Conservation (phyloP, 2,113 vertebrate genomes). For the Dolichotis patagonum region DNA sequence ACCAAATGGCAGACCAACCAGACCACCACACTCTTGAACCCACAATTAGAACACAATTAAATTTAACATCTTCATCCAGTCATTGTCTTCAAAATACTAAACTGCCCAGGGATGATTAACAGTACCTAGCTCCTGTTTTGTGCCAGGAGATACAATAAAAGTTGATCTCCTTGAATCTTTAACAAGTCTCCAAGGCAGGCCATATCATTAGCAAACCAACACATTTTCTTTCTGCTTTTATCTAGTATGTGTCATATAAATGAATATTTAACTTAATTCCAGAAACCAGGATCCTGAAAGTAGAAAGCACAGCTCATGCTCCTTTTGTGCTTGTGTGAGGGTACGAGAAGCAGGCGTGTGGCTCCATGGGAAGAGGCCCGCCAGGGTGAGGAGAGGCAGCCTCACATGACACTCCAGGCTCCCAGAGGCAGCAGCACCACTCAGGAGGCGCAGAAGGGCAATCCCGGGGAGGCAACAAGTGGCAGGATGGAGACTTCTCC, state of each 20-base stretch:
- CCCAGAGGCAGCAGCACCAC: background rate
- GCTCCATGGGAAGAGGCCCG: background rate
- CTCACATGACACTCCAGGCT: too few relatives aligned
- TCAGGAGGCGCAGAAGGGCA: background rate
- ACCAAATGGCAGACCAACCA: background rate
- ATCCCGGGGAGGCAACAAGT: background rate
- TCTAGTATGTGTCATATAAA: background rate
- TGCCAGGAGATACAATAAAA: conserved; percentile 16
- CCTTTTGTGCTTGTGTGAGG: background rate
- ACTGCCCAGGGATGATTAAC: background rate
- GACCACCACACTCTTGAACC: background rate
- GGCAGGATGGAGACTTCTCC: background rate
- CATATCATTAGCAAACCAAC: background rate
- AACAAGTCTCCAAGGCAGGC: background rate
- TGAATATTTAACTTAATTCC: background rate
- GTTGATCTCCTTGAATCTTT: background rate
- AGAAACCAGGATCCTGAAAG: background rate
- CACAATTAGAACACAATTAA: background rate
- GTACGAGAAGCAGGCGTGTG: background rate
- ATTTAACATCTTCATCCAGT: background rate
- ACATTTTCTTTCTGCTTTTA: background rate
- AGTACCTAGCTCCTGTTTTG: background rate
- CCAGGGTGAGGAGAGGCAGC: background rate
- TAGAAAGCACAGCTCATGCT: background rate
- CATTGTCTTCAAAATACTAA: background rate